Base-by-base conservation (phyloP, 2,797 vertebrate genomes). In the Eremophila alpestris region DNA sequence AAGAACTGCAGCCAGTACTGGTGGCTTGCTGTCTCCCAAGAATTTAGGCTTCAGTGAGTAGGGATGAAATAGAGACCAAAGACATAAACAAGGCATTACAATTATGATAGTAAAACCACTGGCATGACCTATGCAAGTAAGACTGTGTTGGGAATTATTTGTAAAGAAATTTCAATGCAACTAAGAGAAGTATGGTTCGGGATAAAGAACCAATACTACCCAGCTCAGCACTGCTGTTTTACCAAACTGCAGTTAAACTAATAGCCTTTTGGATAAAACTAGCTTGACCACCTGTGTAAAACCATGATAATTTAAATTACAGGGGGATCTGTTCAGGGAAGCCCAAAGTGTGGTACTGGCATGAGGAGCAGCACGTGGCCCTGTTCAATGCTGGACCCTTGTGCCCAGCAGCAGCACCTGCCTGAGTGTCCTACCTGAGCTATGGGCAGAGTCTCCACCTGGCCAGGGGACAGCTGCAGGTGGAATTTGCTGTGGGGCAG, bases 1-100 rank as follows among this genome's bases (percentile, higher is more conserved):
- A 82, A 98, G 95, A 77, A 98, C 94, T 89, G 98, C 94, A 56
- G 97, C 98, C 92, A 98, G 78, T 27, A 41, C 17, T 19, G 98
- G 98, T 75, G 93, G n/a, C 45, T 97, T n/a, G 20, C 68, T 40
- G 54, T 97, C 97, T 49, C 98, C 96, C 48, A 99, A 73, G 90
- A 98, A 98, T 80, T 94, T 97, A 83, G 88, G 94, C 99, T 99
- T 77, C 58, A 84, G 45, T 51, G 36, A 81, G 23, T 6, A 54
- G 63, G 67, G n/a, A 85, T 46, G 43, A 86, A 77, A 65, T 20
- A 75, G 41, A 76, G 38, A 77, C 11, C 86, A 45, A 87, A 64
- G 38, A 26, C 11, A n/a, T 32, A 82, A 67, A 43, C 5, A 91
- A 84, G 58, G 5, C 20, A 34, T 88, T 81, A 65, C 71, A 74